phyloP scores from a whole-genome alignment of 2,888 invertebrate genomes.

The Cephus spinipes region DNA sequence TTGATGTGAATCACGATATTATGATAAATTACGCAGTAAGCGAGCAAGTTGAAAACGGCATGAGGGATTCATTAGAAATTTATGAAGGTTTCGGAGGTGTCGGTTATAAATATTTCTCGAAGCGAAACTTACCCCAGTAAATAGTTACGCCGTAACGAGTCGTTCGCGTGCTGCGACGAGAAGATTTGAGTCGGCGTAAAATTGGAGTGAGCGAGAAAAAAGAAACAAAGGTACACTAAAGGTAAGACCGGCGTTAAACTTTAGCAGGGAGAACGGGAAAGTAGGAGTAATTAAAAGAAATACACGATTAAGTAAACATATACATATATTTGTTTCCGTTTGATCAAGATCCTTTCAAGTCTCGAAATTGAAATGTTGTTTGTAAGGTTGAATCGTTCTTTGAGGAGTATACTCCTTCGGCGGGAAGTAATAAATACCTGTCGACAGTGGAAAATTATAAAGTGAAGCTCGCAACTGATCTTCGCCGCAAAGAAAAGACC shows the following conservation, averaged over 20 bases:
- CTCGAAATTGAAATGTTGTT: conserved; percentile 4
- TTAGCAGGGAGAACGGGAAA: background rate
- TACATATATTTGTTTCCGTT: background rate
- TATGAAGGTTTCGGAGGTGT: background rate
- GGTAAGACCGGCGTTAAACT: background rate
- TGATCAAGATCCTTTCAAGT: background rate
- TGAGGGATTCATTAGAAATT: background rate
- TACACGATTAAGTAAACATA: background rate
- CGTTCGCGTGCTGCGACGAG: conserved; percentile 27
- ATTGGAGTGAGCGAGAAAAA: background rate
- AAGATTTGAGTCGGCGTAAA: background rate
- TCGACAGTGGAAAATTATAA: background rate
- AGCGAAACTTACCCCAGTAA: background rate
- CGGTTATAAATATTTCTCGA: background rate
- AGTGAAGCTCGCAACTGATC: background rate
- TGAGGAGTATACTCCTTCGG: conserved; percentile 15
- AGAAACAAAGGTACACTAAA: background rate
- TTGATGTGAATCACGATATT: background rate
- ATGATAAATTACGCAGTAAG: background rate
- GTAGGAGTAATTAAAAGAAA: background rate
- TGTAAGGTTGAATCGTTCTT: background rate
- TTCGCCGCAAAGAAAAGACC: background rate
- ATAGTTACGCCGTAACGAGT: conserved; percentile 24
- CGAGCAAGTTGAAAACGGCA: background rate
- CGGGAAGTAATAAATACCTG: conserved; percentile 2